A percentile compares a stretch with the other conserved stretches of the same genome.
phyloP scores from a whole-genome alignment of 2,888 invertebrate genomes.

The Frankliniella intonsa region DNA sequence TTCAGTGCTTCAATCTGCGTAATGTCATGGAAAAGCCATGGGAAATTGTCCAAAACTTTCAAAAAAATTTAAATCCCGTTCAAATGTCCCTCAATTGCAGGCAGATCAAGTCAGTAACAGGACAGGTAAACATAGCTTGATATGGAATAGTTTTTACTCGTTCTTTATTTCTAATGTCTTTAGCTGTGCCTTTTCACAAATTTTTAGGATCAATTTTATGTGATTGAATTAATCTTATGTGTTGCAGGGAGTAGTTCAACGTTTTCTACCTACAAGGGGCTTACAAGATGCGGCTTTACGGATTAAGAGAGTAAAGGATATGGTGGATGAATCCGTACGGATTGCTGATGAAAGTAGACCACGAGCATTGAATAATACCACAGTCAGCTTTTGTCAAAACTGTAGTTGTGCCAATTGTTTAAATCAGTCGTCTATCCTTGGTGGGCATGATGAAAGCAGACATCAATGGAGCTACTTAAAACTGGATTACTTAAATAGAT shows the following conservation, averaged over 20 bases:
- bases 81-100: neutral
- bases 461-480: neutral
- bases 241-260: neutral
- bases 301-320: neutral
- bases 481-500: neutral
- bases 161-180: too few relatives aligned
- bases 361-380: neutral
- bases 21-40: neutral
- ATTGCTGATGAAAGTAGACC: neutral
- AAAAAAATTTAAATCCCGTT: neutral
- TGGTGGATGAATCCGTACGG: neutral
- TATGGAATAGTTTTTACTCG: neutral
- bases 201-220: neutral
- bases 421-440: neutral
- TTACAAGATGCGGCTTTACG: neutral
- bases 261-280: too few relatives aligned
- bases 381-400: neutral
- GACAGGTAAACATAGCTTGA: neutral
- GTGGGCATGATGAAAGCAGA: neutral
- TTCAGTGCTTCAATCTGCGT: neutral
- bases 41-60: neutral
- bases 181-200: neutral
- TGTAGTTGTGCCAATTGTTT: neutral
- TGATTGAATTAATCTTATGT: neutral
- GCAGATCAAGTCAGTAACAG: neutral